Evolutionary conservation across 2,113 vertebrate species (phyloP).

Genomic region (Oreochromis tanganicae): DNA sequence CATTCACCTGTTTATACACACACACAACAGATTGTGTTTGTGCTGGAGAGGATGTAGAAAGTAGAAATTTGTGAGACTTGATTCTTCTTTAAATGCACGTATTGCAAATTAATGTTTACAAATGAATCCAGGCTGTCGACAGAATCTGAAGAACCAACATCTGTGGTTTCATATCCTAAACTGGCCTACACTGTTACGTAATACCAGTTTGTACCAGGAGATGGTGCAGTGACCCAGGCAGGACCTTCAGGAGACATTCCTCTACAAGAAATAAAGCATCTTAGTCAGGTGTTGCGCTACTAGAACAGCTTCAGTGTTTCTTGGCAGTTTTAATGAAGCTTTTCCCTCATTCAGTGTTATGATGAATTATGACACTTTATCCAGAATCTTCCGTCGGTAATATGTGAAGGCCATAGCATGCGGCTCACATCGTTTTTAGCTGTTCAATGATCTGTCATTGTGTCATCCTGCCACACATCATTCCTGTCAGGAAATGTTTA

Average conservation of each 20-base stretch:
- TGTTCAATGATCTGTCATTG: not conserved
- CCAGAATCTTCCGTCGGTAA: not conserved
- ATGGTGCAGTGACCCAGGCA: not conserved
- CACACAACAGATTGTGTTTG: not conserved
- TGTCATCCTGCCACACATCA: not conserved
- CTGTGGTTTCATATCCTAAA: not conserved
- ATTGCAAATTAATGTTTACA: not conserved
- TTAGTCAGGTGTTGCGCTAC: not conserved
- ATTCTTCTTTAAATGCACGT: not conserved
- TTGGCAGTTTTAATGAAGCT: not conserved
- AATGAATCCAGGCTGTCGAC: not conserved
- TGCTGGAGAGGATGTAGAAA: not conserved
- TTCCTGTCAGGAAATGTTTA: not conserved
- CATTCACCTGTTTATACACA: not conserved
- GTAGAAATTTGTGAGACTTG: not conserved
- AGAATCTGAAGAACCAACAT: not conserved
- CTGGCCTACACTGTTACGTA: fast-evolving
- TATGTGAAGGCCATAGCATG: not conserved
- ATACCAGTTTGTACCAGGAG: not conserved
- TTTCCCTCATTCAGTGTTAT: not conserved
- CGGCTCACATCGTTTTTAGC: not conserved
- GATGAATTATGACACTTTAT: not conserved
- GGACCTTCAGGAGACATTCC: not conserved
- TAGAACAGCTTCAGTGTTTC: not conserved
- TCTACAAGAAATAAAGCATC: not conserved